Percentiles rank a stretch among this genome's conserved stretches.
Conservation (phyloP, 2,113 vertebrate species). For the Eretmochelys imbricata region DNA sequence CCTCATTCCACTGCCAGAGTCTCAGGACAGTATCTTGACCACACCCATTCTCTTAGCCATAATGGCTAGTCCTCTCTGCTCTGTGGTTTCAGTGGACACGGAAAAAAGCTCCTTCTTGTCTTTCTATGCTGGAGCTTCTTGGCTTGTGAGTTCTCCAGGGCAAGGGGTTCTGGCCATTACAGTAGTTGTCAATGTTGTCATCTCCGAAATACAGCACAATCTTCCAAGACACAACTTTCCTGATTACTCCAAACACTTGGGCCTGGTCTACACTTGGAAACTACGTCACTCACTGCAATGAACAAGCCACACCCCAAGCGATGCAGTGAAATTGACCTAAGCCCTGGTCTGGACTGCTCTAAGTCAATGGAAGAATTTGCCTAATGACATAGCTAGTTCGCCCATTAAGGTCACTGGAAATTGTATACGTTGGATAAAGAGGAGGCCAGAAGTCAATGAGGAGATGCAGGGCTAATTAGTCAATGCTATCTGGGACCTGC, state of each 20-base stretch:
- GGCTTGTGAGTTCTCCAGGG: background rate
- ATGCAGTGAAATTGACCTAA: no score
- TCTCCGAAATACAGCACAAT: background rate
- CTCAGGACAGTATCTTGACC: background rate
- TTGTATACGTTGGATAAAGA: background rate
- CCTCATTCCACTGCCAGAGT: background rate
- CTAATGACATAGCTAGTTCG: background rate
- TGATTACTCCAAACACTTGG: no score
- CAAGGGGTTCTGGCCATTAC: background rate
- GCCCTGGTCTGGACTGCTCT: no score
- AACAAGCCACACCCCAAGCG: no score
- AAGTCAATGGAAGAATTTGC: no score
- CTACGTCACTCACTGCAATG: no score
- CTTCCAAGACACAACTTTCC: no score
- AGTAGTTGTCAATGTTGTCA: background rate
- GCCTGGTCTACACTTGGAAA: no score
- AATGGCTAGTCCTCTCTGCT: background rate
- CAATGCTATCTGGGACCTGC: background rate
- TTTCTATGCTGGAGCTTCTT: background rate
- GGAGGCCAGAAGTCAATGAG: background rate
- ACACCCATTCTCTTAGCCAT: background rate
- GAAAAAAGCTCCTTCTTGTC: background rate
- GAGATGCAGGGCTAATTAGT: background rate
- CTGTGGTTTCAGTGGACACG: background rate
- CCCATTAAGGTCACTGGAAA: background rate